Conservation (phyloP, 2,113 vertebrate species). For the Pelodiscus sinensis region DNA sequence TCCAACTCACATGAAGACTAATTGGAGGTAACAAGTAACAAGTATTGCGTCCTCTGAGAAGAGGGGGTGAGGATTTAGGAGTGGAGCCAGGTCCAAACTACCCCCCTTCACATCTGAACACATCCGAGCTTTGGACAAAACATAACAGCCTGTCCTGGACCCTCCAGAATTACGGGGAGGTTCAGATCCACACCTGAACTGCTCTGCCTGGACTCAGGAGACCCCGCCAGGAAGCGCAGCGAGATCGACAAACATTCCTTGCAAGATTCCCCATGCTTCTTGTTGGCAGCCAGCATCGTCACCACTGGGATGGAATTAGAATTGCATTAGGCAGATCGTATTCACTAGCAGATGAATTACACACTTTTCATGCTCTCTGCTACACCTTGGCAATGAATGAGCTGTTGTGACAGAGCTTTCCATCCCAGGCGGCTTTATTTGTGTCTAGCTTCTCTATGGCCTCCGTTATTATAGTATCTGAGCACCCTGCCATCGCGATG, state of each 20-base stretch:
- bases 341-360: neutral
- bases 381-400: neutral
- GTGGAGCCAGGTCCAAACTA: neutral
- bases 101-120: neutral
- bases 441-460: neutral
- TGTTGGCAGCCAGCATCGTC: neutral
- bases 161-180: neutral
- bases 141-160: neutral
- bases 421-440: neutral
- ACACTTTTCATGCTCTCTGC: neutral
- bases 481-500: neutral
- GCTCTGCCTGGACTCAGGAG: neutral
- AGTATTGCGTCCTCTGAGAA: neutral
- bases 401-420: neutral
- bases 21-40: neutral
- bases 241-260: neutral
- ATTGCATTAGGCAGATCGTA: neutral
- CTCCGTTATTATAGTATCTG: neutral
- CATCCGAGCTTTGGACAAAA: neutral
- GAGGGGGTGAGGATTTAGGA: neutral
- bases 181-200: neutral
- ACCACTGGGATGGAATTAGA: neutral
- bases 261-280: neutral
- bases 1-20: neutral
- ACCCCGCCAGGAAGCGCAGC: neutral